phyloP scores from a whole-genome alignment of 2,113 vertebrate genomes.

The Mirza zaza region DNA sequence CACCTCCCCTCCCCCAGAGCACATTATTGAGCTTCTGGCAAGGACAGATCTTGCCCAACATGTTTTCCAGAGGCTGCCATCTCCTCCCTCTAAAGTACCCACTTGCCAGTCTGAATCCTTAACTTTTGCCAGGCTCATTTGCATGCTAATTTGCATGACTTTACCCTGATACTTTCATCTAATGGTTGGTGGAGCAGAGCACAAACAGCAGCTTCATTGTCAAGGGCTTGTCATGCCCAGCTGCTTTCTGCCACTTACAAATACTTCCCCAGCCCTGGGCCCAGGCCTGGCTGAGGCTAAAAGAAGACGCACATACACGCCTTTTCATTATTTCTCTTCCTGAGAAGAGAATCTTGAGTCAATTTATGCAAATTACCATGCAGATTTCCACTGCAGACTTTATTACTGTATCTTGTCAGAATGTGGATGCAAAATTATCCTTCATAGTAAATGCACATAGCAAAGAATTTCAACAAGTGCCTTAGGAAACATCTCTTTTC shows the following conservation, averaged over 20 bases:
- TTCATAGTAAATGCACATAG: conserved; percentile 48
- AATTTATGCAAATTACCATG: conserved; percentile 67
- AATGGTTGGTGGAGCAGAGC: neutral
- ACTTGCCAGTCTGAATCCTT: conserved; percentile 32
- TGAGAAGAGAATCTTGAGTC: conserved; percentile 58
- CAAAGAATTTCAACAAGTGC: conserved; percentile 56
- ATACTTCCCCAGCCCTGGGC: conserved; percentile 37
- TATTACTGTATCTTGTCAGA: conserved; percentile 63
- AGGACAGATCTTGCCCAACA: neutral
- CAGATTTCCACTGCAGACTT: conserved; percentile 55
- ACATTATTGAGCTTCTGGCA: neutral
- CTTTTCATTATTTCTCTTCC: conserved; percentile 56
- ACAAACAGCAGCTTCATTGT: conserved; percentile 69
- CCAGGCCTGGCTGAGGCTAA: neutral
- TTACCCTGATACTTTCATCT: conserved; percentile 44
- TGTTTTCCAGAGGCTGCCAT: conserved; percentile 11
- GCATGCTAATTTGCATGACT: conserved; percentile 75
- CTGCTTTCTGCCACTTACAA: conserved; percentile 49
- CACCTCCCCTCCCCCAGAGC: neutral
- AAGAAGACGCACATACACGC: conserved; percentile 27
- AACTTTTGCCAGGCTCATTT: conserved; percentile 65
- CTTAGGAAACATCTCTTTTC: conserved; percentile 22
- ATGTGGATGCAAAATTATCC: conserved; percentile 42
- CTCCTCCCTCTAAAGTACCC: neutral
- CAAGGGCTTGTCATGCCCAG: conserved; percentile 44